A percentile compares a stretch with the other conserved stretches of the same genome.
These are phyloP conservation scores for Oxygymnocypris stewartii DNA, from an alignment of 2,113 vertebrate genomes.

Conservation along the genomic window DNA sequence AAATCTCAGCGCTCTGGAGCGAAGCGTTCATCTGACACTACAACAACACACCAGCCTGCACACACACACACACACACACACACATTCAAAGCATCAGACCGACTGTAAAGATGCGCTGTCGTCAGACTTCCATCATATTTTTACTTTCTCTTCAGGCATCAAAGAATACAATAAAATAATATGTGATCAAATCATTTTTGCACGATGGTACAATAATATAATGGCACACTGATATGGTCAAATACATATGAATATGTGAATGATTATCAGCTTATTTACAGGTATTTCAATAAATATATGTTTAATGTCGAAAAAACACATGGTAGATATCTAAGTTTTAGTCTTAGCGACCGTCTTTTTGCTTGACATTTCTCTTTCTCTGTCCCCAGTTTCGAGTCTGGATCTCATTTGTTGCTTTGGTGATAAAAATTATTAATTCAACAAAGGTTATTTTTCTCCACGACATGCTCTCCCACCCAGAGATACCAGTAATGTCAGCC, in stretches of 20 bases:
- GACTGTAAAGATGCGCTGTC: neutral
- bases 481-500: neutral
- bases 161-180: neutral
- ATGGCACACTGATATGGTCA: neutral
- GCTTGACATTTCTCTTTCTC: neutral
- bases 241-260: neutral
- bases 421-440: constrained; percentile 41
- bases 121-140: neutral
- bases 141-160: neutral
- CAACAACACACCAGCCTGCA: neutral
- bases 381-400: constrained; percentile 2
- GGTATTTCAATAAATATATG: neutral
- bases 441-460: constrained; percentile 4
- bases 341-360: neutral
- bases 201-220: neutral
- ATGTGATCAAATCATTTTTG: neutral
- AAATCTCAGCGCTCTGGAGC: neutral
- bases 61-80: too few species aligned
- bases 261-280: too few species aligned
- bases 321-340: neutral
- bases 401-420: neutral
- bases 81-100: neutral
- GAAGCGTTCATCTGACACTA: constrained; percentile 7
- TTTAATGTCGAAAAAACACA: neutral
- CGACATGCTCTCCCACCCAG: neutral